Evolutionary conservation across 2,888 invertebrate genomes (phyloP), one percentile per base, ranked within the genome.

Genomic region (Ophion costatus): DNA sequence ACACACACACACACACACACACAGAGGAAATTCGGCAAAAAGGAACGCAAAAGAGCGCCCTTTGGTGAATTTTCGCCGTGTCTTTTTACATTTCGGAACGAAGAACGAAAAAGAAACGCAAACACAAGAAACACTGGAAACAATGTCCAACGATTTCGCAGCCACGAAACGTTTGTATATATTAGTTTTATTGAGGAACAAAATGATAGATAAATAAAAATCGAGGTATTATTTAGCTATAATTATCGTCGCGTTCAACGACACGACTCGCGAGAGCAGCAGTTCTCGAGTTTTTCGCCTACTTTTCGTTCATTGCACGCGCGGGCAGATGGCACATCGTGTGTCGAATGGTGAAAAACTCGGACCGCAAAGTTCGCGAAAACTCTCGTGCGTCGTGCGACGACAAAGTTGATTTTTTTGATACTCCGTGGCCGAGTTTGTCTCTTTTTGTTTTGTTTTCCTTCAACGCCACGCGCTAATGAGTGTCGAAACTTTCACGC

Each of bases 401-500:
- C 63, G 6, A 73, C 33, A 64, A 20, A 69, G 20, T 24, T 10
- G 20, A 51, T 10, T 51, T 33, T 11, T 29, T 63, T 22, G 74
- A 67, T 74, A 67, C 80, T 80, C 74, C 20, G 74, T 80, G 74
- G 80, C 56, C 14, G 17, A 66, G 22, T 76, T 11, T 56, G 33
- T 22, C n/a, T n/a, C n/a, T n/a, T 76, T 33, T 33, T 61, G n/a
- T 45, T 33, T 71, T 51, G 63, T 24, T 51, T 51, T 63, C 29
- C 51, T 61, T 17, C 42, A 57, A 17, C 45, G 80, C 84, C 71
- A 86, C 82, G 56, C 75, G 80, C 78, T 78, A 82, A 85, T 77
- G 80, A 82, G 83, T 85, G 61, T 71, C 64, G 61, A 67, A 80
- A 63, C 81, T 51, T 59, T 17, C 42, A 57, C 71, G 74, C 82